Conservation (phyloP, 2,797 vertebrate species). For the Leontopithecus rosalia region DNA sequence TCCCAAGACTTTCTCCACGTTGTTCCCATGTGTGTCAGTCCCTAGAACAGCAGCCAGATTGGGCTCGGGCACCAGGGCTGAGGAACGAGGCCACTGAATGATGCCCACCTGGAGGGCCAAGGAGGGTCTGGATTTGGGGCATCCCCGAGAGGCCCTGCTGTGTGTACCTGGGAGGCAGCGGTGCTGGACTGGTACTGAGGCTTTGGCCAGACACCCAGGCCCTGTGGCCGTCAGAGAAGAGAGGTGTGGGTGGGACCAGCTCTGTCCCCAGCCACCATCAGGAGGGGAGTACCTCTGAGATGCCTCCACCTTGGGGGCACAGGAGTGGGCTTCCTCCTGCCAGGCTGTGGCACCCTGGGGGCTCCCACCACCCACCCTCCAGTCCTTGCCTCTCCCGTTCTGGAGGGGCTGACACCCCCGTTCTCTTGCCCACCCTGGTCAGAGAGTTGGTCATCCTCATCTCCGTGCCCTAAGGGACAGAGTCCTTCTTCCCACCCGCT, state of each 20-base stretch:
- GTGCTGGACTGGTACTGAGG: neutral
- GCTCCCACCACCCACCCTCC: neutral
- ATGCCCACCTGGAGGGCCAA: neutral
- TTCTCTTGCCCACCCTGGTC: neutral
- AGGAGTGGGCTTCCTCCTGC: neutral
- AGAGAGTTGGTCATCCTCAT: fast-evolving
- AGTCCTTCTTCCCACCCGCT: neutral
- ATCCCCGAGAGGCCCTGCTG: neutral
- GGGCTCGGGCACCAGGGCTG: neutral
- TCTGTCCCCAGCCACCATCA: fast-evolving
- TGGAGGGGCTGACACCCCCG: fast-evolving
- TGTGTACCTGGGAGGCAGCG: neutral
- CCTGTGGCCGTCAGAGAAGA: neutral
- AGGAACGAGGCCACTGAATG: fast-evolving
- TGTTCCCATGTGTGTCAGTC: neutral
- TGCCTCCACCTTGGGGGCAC: neutral
- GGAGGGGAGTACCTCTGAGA: neutral
- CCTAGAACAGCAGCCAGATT: neutral
- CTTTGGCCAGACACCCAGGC: neutral
- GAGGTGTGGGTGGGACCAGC: neutral
- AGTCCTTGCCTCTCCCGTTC: fast-evolving
- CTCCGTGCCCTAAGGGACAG: neutral
- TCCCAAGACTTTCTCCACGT: fast-evolving
- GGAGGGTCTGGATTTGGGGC: neutral
- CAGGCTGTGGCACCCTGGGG: neutral